Percentiles rank a stretch among this genome's conserved stretches.
Evolutionary conservation across 2,888 invertebrate genomes (phyloP).

Genomic region (Schizotus pectinicornis): DNA sequence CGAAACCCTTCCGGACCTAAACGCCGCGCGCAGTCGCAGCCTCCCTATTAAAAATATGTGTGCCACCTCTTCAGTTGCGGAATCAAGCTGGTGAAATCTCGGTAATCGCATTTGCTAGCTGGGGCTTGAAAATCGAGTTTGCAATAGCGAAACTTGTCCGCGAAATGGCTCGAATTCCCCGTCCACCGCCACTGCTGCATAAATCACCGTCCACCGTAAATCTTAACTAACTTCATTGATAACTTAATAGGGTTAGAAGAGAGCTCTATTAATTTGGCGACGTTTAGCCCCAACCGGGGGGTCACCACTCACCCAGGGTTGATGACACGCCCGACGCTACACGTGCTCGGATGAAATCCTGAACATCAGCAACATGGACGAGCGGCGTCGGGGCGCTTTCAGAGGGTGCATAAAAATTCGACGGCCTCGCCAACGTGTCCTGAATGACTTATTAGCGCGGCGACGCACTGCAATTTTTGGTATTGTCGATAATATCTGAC

Average conservation of each 20-base stretch:
- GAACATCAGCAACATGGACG: constrained; percentile 27
- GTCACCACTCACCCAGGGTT: constrained; percentile 7
- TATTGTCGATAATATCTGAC: constrained; percentile 28
- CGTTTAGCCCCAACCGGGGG: constrained; percentile 7
- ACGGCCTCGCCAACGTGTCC: constrained; percentile 24
- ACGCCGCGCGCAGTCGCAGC: too few relatives aligned
- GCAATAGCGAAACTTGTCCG: too few relatives aligned
- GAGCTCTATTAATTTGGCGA: constrained; percentile 24
- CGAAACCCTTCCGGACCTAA: too few relatives aligned
- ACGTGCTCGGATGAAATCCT: constrained; percentile 23
- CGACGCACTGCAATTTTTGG: constrained; percentile 24
- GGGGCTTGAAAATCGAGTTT: too few relatives aligned
- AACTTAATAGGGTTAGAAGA: constrained; percentile 20
- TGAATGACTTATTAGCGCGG: constrained; percentile 26
- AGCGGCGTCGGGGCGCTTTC: constrained; percentile 12
- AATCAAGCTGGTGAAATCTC: too few relatives aligned
- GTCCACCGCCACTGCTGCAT: too few relatives aligned
- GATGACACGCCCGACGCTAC: constrained; percentile 19
- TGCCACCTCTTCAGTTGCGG: too few relatives aligned
- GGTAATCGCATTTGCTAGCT: too few relatives aligned
- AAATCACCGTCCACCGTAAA: not conserved
- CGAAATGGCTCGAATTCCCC: too few relatives aligned
- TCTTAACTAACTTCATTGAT: constrained; percentile 19
- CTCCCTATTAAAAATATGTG: too few relatives aligned
- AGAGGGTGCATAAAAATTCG: constrained; percentile 31